Base-by-base conservation (phyloP, 2,888 invertebrate genomes). In the Pemphredon lugubris region DNA sequence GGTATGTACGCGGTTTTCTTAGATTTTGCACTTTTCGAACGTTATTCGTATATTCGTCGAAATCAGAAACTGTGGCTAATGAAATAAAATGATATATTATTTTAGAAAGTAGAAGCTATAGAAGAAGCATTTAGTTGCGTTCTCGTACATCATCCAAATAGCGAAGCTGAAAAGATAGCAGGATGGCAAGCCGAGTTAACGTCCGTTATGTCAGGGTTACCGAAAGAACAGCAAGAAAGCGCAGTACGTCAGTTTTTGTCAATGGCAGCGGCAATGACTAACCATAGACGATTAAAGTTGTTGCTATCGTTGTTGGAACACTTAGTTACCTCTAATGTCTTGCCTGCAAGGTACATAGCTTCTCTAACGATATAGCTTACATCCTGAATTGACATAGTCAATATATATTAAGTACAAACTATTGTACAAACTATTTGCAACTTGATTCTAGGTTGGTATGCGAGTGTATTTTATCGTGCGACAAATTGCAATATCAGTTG, bases 61-160 rank as follows among this genome's bases (percentile, higher is more conserved):
- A n/a, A 4, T 4, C n/a, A 5, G 44, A 1, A 44, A 20, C 18
- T 39, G 7, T 39, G n/a, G 7, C 39, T 6, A 13, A 18, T 16
- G 20, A 20, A 18, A 42, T 42, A 26, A 40, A 2, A 16, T 9
- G 21, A 16, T 2, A 40, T 26, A 13, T 91, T 21, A 4, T 60
- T 91, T 11, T 82, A 95, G 95, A 93, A 94, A 88, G 95, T 96
- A 5, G 96, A 96, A 86, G 93, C 94, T 0, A 95, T 96, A 30
- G 97, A 97, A 86, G 96, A 97, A 89, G 96, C 96, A 0, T 97
- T 98, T 86, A 95, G 96, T 87, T 96, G 96, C 82, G 96, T 96
- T 82, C 92, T 97, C 65, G 94, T 96, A 0, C 95, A 96, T 84
- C 93, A 94, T 78, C 92, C 93, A 14, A 93, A 94, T 54, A 92